A percentile compares a stretch with the other conserved stretches of the same genome.
phyloP scores from a whole-genome alignment of 2,888 invertebrate species.

The Drosophila picticornis region DNA sequence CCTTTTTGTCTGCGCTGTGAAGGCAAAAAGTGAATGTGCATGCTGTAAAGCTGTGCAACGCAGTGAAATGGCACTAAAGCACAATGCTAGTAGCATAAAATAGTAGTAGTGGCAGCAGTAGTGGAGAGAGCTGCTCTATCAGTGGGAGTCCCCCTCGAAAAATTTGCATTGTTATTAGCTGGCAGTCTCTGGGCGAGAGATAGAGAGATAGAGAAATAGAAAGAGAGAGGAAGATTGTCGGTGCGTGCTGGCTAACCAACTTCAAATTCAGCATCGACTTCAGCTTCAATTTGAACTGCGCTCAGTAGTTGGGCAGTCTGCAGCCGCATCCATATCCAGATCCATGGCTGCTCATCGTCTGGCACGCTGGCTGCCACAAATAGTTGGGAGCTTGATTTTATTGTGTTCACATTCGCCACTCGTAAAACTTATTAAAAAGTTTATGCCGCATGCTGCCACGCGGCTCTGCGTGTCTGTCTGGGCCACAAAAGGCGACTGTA shows the following conservation, averaged over 20 bases:
- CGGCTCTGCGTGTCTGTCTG: constrained; percentile 41
- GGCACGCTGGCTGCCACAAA: constrained; percentile 33
- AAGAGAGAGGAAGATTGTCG: background rate
- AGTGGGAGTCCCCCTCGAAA: constrained; percentile 14
- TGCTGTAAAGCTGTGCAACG: constrained; percentile 36
- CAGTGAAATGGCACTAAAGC: constrained; percentile 59
- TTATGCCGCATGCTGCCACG: constrained; percentile 68
- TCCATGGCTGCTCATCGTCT: constrained; percentile 23
- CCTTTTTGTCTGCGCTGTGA: constrained; percentile 13
- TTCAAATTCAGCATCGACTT: constrained; percentile 20
- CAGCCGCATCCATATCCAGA: constrained; percentile 13
- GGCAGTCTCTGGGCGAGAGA: constrained; percentile 36
- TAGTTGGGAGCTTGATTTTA: constrained; percentile 74
- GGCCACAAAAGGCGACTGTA: constrained; percentile 26
- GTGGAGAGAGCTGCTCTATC: constrained; percentile 30
- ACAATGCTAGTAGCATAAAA: constrained; percentile 49
- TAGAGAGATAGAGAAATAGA: constrained; percentile 3
- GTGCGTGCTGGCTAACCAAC: constrained; percentile 52
- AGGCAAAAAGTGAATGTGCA: constrained; percentile 60
- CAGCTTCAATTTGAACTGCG: constrained; percentile 12
- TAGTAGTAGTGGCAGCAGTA: constrained; percentile 45
- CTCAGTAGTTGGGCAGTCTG: constrained; percentile 24
- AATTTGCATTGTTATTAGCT: constrained; percentile 79
- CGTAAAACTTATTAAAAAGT: constrained; percentile 82
- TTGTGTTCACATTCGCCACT: constrained; percentile 79